Base-by-base conservation (phyloP, 2,113 vertebrate species). In the Melanotaenia duboulayi region DNA sequence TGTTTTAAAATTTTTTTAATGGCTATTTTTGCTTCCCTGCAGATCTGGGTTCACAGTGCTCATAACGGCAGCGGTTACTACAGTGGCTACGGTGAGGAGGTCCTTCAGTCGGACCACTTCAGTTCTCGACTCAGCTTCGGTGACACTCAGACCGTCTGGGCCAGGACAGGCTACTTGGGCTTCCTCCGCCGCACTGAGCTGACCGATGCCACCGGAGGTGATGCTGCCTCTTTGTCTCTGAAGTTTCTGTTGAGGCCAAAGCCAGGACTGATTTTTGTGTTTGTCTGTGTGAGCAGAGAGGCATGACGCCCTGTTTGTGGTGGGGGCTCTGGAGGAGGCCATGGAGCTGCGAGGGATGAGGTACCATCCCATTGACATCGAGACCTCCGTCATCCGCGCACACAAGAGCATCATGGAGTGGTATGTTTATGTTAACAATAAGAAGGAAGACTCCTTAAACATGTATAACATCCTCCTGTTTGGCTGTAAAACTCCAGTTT, bases 401-500 rank as follows among this genome's bases (percentile, higher is more conserved):
- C 98, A 99, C 91, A 99, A 99, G 89, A 98, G 96, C 85, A 97
- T 99, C 89, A 97, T 97, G 17, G 98, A 99, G 89, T 99, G 98
- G 98, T 99, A 88, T 82, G 94, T 39, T 35, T 48, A 48, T 48
- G 17, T 48, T 7, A 55, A 16, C 11, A 28, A 1, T 49, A 28
- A 4, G 32, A 39, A 32, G 9, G 23, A 65, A 0, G 20, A 12
- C 28, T 28, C 13, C 22, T 37, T 11, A 37, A 24, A 39, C 32
- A 16, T 35, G 4, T 9, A 8, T 8, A 35, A 35, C 4, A 35
- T 35, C 32, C 8, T 9, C 32, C 32, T 28, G 28, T 28, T 28
- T 28, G 28, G 28, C 28, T 3, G 6, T 28, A 28, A 28, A 28
- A 28, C 3, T 28, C 28, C 28, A 28, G 28, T 28, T 28, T 28